Evolutionary conservation across 2,113 vertebrate genomes (phyloP), one percentile per base, ranked within the genome.

Genomic region (Oreochromis spilurus): DNA sequence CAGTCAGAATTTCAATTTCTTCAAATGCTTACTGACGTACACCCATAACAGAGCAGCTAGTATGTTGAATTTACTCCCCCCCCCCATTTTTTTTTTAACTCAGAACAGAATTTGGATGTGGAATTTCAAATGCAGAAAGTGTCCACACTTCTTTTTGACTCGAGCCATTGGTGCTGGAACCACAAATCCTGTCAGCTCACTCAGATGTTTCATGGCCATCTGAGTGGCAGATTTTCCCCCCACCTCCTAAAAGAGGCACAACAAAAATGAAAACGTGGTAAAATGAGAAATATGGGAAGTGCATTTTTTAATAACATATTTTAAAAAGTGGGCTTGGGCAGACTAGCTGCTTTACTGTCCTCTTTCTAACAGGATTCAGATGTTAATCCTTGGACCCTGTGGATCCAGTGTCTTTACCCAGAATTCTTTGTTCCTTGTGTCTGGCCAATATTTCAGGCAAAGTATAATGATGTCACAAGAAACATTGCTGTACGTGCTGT

Each of bases 391-490:
- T 57, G 11, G 24, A 11, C 1, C 10, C 31, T 62, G 29, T 24
- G 21, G 5, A 55, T 55, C 26, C 75, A 86, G 7, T 48, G 81
- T n/a, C 82, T 88, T 79, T 60, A 78, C 87, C 90, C 88, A 91
- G 14, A 88, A 70, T 89, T 26, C 85, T 72, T 78, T 89, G 72
- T 85, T 19, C 21, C 19, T 60, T 17, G 79, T 87, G 60, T 82
- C n/a, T 31, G 58, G 57, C 53, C 58, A 52, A 62, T 1, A 36
- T 87, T 79, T 87, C 21, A 31, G 80, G 70, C 81, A 21, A 57
- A 21, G 36, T 82, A 70, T 85, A 84, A 87, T 81, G 86, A 81
- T 84, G 91, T 89, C 75, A 84, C 84, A 84, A 53, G 81, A 87
- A 65, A 83, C 62, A 53, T 78, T 60, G 75, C 84, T 77, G 14